Conservation (phyloP, 2,888 invertebrate species). For the Amphipoea oculea region DNA sequence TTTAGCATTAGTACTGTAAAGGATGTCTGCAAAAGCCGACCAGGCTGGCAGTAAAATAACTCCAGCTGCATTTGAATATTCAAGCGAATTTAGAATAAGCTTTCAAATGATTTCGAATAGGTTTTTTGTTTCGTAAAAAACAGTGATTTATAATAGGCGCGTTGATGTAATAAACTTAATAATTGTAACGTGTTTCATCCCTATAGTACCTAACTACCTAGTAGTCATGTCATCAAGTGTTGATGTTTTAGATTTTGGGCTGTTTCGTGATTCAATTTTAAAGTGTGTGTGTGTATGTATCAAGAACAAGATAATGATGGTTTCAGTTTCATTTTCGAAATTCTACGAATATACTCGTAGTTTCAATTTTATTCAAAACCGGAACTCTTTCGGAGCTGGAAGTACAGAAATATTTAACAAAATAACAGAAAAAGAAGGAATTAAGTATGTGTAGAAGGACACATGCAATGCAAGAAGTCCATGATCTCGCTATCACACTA, state of each 20-base stretch:
- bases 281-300: too few relatives aligned
- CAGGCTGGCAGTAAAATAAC: background rate
- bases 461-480: background rate
- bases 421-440: too few relatives aligned
- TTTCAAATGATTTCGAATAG: background rate
- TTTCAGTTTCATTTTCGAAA: background rate
- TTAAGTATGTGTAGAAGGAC: too few relatives aligned
- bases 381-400: too few relatives aligned
- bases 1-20: background rate
- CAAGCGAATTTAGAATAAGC: background rate
- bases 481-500: background rate
- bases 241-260: too few relatives aligned
- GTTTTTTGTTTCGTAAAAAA: background rate
- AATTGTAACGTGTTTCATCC: too few relatives aligned
- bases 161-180: background rate
- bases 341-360: background rate
- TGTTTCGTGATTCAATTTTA: too few relatives aligned
- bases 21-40: background rate
- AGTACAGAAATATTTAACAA: too few relatives aligned
- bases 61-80: background rate
- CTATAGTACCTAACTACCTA: too few relatives aligned
- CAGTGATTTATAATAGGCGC: background rate
- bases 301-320: background rate
- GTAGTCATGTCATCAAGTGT: too few relatives aligned
- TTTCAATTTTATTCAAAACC: background rate